Evolutionary conservation across 2,113 vertebrate species (phyloP), one percentile per base, ranked within the genome.

Genomic region (Aptenodytes forsteri): DNA sequence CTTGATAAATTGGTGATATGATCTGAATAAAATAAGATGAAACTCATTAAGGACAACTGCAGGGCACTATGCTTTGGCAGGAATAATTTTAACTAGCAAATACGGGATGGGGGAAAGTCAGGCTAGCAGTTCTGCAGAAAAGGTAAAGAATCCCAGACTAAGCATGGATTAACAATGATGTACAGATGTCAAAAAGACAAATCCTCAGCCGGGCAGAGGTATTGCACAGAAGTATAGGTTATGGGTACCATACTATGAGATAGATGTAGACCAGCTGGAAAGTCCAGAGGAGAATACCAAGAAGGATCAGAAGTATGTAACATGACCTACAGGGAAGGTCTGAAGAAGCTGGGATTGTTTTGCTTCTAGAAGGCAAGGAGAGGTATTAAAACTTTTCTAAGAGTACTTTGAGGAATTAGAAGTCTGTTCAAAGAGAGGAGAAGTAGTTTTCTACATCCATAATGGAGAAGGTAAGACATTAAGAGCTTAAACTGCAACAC

Each of bases 1-100:
- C 84, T 79, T 95, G 91, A 96, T 78, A 94, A 91, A 93, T 82
- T 71, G 70, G 50, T 94, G 96, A 87, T 94, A 87, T 30, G 91
- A 96, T 91, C 65, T 84, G 96, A 94, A 89, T 84, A 87, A 93
- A 96, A 59, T 62, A 94, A 96, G 56, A 87, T 75, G 61, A 94
- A 96, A 95, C 70, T 91, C 89, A 91, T 95, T 95, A 94, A 87
- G 52, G 65, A 95, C 72, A 89, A 96, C 96, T 96, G 77, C 87
- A 84, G 91, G 94, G 91, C 87, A 91, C 87, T 94, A 3, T 23
- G 17, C 77, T 93, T 96, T 93, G 91, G 83, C 87, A 94, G 81
- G 77, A 81, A 42, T 78, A n/a, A 46, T 89, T 91, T 92, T 87
- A 56, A 58, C 79, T 56, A 55, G 72, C 50, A 59, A 54, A 70